Evolutionary conservation across 2,113 vertebrate genomes (phyloP).

Genomic region (Thymallus thymallus): DNA sequence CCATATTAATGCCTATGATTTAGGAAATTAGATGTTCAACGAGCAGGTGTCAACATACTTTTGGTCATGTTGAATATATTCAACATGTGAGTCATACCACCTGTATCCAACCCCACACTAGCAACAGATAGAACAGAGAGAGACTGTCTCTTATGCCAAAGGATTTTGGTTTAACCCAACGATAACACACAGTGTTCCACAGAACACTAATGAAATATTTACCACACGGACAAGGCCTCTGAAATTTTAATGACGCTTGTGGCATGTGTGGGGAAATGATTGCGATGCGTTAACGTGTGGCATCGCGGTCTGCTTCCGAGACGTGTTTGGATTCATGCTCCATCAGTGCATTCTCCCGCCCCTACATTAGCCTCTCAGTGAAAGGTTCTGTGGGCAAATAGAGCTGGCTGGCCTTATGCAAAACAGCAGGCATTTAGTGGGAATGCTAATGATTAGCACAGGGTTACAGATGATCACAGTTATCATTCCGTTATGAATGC

Average conservation of each 20-base stretch:
- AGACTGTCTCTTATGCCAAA: slow-evolving; percentile 46
- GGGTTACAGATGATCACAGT: slow-evolving; percentile 56
- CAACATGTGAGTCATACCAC: no score
- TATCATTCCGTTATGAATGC: slow-evolving; percentile 25
- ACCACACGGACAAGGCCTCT: slow-evolving; percentile 57
- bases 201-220: slow-evolving; percentile 70
- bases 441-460: slow-evolving; percentile 67
- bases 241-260: slow-evolving; percentile 75
- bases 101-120: slow-evolving; percentile 2
- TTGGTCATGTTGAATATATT: no score
- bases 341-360: neutral
- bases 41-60: no score
- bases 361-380: slow-evolving; percentile 1
- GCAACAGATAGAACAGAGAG: slow-evolving; percentile 49
- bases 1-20: no score
- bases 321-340: slow-evolving; percentile 8
- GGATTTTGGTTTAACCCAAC: slow-evolving; percentile 57
- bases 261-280: slow-evolving; percentile 66
- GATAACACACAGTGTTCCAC: slow-evolving; percentile 49
- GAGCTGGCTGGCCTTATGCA: slow-evolving; percentile 59
- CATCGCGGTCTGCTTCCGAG: slow-evolving; percentile 33
- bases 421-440: slow-evolving; percentile 66
- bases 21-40: no score
- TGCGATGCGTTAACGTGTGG: slow-evolving; percentile 48
- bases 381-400: slow-evolving; percentile 68